Conservation (phyloP, 2,113 vertebrate genomes). For the Calidris pygmaea region DNA sequence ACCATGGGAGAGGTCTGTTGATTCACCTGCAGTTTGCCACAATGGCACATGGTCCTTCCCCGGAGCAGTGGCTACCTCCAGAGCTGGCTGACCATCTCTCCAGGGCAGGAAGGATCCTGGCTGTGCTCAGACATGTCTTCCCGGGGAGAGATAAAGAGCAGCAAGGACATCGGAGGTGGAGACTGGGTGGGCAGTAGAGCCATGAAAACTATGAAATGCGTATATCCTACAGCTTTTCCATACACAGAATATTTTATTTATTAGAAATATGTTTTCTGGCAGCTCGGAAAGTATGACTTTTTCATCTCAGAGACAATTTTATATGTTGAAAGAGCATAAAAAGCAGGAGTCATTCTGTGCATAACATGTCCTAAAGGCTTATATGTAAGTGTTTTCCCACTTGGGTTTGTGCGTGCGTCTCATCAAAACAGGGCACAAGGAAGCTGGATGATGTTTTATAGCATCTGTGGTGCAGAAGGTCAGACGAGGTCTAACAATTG, state of each 20-base stretch:
- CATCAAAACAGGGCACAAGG: constrained; percentile 16
- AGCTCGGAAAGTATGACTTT: background rate
- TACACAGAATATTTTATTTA: background rate
- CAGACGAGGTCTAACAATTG: background rate
- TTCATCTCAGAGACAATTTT: constrained; percentile 23
- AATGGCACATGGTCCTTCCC: background rate
- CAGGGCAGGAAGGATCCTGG: background rate
- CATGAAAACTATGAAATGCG: background rate
- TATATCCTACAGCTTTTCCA: background rate
- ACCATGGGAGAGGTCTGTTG: background rate
- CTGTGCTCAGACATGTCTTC: rapidly evolving
- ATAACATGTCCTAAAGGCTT: constrained; percentile 32
- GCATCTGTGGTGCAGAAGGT: background rate
- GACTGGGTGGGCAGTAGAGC: background rate
- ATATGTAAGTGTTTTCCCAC: constrained; percentile 41
- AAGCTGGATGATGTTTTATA: background rate
- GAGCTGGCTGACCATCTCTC: background rate
- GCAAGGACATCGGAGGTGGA: background rate
- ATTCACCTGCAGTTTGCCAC: background rate
- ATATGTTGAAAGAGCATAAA: constrained; percentile 52
- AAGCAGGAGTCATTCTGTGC: constrained; percentile 20
- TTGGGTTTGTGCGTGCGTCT: constrained; percentile 43
- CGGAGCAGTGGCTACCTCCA: background rate
- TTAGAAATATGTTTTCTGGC: background rate
- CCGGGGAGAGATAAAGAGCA: background rate